Base-by-base conservation (phyloP, 1,140 invertebrate species). In the Eubasilissa regina region DNA sequence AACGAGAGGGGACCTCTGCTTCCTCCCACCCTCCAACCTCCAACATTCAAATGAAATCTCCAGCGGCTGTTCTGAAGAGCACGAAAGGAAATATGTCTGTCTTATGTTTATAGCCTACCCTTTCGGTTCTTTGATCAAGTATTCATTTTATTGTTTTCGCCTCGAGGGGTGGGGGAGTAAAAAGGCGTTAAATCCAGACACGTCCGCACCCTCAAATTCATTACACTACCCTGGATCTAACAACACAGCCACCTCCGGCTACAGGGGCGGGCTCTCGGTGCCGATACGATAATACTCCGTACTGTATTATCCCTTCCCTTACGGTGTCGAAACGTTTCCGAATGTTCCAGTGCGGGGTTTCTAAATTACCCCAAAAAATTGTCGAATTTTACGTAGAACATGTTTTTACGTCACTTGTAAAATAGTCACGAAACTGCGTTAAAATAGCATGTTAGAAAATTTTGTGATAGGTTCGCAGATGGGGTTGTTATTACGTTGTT, bases 131-230 rank as follows among this genome's bases (percentile, higher is more conserved):
- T 47, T 48, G 44, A 48, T 68, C 64, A 68, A 48, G 64, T 68
- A 68, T 68, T 68, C 47, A 48, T 48, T 70, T 53, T 70, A 70
- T 70, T 70, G 66, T 70, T 70, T 51, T 70, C 9, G 12, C 44
- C 58, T 12, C 17, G 1, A 21, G 12, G 17, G 19, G 17, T 6
- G 12, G 66, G 15, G 15, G 45, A 9, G 10, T 3, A 64, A 64
- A 64, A 45, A 47, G 66, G 17, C 17, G 66, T 51, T 53, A 70
- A 51, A 70, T 51, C 47, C 17, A 35, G 47, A 48, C 66, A 70
- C 66, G 66, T 70, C 66, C 66, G 66, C 66, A 53, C 66, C 66
- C 66, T 70, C 47, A 15, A 51, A 70, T 70, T 70, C 45, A 70
- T 70, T 70, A 70, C 45, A 19, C 43, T 12, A 4, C 64, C 44